Evolutionary conservation across 2,113 vertebrate genomes (phyloP).

Genomic region (Chionomys nivalis): DNA sequence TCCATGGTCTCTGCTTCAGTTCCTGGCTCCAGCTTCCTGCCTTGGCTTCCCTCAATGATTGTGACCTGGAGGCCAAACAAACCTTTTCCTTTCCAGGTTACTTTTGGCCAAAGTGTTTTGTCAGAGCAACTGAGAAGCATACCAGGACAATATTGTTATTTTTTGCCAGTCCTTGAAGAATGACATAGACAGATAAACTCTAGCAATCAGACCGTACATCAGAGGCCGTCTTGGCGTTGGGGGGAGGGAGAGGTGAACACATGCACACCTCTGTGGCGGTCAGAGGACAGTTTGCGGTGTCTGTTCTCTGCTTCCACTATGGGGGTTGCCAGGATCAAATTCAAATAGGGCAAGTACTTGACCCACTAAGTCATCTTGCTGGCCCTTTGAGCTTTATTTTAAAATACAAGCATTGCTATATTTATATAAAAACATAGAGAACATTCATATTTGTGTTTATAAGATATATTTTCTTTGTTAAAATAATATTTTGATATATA

Average conservation of each 20-base stretch:
- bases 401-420: conserved; percentile 22
- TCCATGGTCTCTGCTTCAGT: background rate
- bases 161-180: conserved; percentile 33
- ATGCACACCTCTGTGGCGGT: background rate
- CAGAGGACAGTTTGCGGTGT: background rate
- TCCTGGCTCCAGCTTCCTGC: background rate
- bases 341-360: background rate
- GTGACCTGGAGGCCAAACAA: background rate
- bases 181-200: background rate
- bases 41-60: background rate
- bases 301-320: background rate
- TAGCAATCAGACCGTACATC: background rate
- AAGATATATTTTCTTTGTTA: conserved; percentile 32
- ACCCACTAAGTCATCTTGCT: background rate
- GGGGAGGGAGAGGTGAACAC: too few species aligned
- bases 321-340: background rate
- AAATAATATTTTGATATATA: background rate
- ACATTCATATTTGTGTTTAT: background rate
- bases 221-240: background rate
- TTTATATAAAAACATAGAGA: background rate
- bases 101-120: background rate
- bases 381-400: background rate
- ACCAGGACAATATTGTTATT: background rate
- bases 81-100: background rate
- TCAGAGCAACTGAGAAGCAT: background rate